Evolutionary conservation across 2,888 invertebrate genomes (phyloP).

Genomic region (Lepidochrysops patricia): DNA sequence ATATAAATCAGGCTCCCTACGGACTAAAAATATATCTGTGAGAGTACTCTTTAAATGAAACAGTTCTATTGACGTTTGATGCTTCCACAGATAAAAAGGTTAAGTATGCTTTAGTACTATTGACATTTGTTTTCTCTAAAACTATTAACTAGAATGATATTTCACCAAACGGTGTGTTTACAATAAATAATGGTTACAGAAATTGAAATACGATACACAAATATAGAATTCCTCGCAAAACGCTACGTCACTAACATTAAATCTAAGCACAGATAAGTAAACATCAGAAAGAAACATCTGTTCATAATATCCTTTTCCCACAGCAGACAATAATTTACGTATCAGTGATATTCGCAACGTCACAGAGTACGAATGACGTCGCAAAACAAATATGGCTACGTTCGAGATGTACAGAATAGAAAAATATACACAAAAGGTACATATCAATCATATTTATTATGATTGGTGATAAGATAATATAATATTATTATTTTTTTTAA

Average conservation of each 20-base stretch:
- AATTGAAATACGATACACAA: slow-evolving; percentile 3
- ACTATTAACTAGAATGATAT: background rate
- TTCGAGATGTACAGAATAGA: background rate
- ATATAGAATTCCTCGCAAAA: background rate
- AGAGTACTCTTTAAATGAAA: no score
- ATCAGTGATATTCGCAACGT: slow-evolving; percentile 3
- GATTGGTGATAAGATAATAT: background rate
- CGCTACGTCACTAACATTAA: background rate
- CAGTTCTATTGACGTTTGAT: no score
- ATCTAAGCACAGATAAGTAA: background rate
- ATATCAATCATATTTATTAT: background rate
- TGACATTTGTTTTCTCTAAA: background rate
- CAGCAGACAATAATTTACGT: background rate
- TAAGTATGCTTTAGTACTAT: no score
- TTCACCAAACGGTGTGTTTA: background rate
- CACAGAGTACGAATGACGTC: background rate
- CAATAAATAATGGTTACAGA: slow-evolving; percentile 1
- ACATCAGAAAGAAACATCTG: background rate
- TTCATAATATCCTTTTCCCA: background rate
- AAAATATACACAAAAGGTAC: background rate
- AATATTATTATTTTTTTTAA: no score
- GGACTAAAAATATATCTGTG: no score
- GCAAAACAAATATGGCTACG: background rate
- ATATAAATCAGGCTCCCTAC: no score
- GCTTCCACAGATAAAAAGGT: no score